phyloP scores from a whole-genome alignment of 2,888 invertebrate species.

The Chrysolina haemoptera region DNA sequence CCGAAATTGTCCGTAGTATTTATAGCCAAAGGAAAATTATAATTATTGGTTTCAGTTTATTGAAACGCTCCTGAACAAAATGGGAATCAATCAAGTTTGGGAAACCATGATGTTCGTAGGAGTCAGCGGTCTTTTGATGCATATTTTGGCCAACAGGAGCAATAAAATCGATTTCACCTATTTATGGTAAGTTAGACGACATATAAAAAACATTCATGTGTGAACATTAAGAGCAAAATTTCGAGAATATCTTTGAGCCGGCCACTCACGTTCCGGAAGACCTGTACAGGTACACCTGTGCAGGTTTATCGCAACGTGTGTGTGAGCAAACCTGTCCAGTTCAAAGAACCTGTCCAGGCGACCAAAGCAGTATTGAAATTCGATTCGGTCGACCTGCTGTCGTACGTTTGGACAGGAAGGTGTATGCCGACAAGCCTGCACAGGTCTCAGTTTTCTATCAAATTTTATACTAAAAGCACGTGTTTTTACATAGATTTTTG shows the following conservation, averaged over 20 bases:
- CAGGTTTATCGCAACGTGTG: conserved; percentile 35
- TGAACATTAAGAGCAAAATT: background rate
- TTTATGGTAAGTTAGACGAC: conserved; percentile 54
- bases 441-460: too few species aligned
- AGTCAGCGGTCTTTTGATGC: conserved; percentile 54
- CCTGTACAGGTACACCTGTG: conserved; percentile 26
- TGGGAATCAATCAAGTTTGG: conserved; percentile 41
- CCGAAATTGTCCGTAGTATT: too few species aligned
- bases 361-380: conserved; percentile 38
- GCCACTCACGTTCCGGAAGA: conserved; percentile 30
- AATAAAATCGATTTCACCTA: conserved; percentile 44
- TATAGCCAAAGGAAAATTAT: too few species aligned
- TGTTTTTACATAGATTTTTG: too few species aligned
- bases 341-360: conserved; percentile 29
- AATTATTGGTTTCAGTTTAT: background rate
- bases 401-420: conserved; percentile 34
- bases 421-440: conserved; percentile 33
- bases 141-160: conserved; percentile 47
- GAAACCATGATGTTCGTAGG: conserved; percentile 56
- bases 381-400: conserved; percentile 35
- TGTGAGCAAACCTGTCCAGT: conserved; percentile 33
- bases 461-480: background rate
- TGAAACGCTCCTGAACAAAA: background rate
- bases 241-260: background rate
- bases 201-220: background rate